Evolutionary conservation across 2,113 vertebrate genomes (phyloP).

Genomic region (Piprites chloris): DNA sequence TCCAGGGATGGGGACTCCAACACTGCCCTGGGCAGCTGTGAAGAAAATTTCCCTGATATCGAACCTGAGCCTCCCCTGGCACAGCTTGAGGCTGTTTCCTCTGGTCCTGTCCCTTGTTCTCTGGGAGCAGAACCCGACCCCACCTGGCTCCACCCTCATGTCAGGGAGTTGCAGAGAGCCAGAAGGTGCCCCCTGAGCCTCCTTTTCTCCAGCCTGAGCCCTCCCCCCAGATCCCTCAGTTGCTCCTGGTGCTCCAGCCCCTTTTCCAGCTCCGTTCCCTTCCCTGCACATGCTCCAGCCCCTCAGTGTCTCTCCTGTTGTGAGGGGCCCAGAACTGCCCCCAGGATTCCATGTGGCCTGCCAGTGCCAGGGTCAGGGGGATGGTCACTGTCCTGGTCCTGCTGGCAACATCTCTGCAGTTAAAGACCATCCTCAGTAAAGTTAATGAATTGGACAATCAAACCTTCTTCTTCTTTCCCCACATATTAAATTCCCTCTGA

Average conservation of each 20-base stretch:
- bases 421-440: accelerated
- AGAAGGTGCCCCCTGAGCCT: not conserved
- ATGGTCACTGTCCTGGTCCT: not conserved
- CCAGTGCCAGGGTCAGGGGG: not conserved
- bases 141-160: not conserved
- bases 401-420: not conserved
- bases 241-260: not conserved
- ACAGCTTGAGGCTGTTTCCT: accelerated
- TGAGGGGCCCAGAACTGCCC: not conserved
- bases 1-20: accelerated
- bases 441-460: not conserved
- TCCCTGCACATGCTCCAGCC: accelerated
- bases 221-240: not conserved
- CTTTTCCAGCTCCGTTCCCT: accelerated
- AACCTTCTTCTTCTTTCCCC: not conserved
- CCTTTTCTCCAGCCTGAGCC: not conserved
- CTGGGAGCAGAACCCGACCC: not conserved
- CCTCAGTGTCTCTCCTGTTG: not conserved
- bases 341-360: not conserved
- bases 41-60: not conserved
- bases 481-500: accelerated
- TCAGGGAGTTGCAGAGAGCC: not conserved
- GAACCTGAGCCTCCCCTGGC: too few relatives aligned
- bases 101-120: not conserved
- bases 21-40: not conserved